Percentiles rank a stretch among this genome's conserved stretches.
Evolutionary conservation across 1,140 invertebrate genomes (phyloP).

Genomic region (Drosophila parabipectinata): DNA sequence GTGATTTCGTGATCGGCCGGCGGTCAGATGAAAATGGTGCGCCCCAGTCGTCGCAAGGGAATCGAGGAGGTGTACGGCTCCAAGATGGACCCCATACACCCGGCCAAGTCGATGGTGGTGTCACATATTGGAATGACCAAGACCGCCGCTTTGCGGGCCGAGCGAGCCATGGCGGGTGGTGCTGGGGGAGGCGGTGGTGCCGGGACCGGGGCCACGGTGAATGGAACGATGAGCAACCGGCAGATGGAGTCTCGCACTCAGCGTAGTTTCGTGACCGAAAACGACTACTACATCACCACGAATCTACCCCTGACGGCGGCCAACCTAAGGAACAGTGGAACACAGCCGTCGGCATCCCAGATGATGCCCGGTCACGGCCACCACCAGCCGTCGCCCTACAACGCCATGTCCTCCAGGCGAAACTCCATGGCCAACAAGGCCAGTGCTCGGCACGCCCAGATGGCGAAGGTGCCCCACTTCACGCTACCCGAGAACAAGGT

Average conservation of each 20-base stretch:
- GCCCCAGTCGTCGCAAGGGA: conserved; percentile 61
- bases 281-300: conserved; percentile 69
- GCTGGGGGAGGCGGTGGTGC: conserved; percentile 3
- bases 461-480: conserved; percentile 46
- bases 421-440: conserved; percentile 27
- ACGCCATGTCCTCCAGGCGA: conserved; percentile 37
- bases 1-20: no score
- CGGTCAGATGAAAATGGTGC: conserved; percentile 53
- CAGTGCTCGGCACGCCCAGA: conserved; percentile 38
- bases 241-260: conserved; percentile 46
- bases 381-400: conserved; percentile 39
- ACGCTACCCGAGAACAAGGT: conserved; percentile 20
- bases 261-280: conserved; percentile 64
- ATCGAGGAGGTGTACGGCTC: conserved; percentile 74
- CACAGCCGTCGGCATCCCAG: conserved; percentile 8
- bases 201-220: background rate
- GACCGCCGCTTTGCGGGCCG: conserved; percentile 35
- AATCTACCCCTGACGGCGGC: conserved; percentile 56
- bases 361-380: conserved; percentile 14
- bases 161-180: conserved; percentile 3
- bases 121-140: conserved; percentile 48
- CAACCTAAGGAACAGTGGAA: conserved; percentile 30
- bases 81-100: conserved; percentile 60
- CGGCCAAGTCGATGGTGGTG: conserved; percentile 36
- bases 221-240: conserved; percentile 29